phyloP scores from a whole-genome alignment of 2,113 vertebrate species.

The Syngnathus scovelli region DNA sequence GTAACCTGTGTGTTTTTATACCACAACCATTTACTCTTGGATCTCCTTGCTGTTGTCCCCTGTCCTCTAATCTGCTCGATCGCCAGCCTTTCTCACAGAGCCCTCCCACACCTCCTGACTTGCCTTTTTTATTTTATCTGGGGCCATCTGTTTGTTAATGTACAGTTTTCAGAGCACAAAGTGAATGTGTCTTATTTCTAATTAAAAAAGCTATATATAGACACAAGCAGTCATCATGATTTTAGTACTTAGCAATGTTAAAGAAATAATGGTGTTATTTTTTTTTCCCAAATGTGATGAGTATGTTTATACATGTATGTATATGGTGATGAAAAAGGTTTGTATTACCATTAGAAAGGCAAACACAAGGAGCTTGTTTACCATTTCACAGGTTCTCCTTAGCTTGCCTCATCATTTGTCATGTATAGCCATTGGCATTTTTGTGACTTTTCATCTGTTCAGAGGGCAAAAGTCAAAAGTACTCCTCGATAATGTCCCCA shows the following conservation, averaged over 20 bases:
- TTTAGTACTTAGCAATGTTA: neutral
- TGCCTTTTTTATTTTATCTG: slow-evolving; percentile 62
- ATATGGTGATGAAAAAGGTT: too few relatives aligned
- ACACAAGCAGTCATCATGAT: slow-evolving; percentile 42
- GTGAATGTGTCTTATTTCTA: slow-evolving; percentile 96
- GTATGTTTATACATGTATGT: neutral
- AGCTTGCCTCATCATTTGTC: too few relatives aligned
- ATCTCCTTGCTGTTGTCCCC: slow-evolving; percentile 35
- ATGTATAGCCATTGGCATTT: too few relatives aligned
- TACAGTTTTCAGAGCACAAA: slow-evolving; percentile 96
- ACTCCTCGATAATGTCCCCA: too few relatives aligned
- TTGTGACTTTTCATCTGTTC: too few relatives aligned
- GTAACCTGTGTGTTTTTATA: slow-evolving; percentile 83
- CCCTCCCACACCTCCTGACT: slow-evolving; percentile 24
- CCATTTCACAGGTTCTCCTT: too few relatives aligned
- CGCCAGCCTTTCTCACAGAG: slow-evolving; percentile 23
- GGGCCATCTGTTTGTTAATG: slow-evolving; percentile 75
- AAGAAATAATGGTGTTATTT: neutral
- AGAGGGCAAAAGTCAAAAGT: too few relatives aligned
- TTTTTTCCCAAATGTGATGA: neutral
- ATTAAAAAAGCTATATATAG: slow-evolving; percentile 79
- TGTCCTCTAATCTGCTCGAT: slow-evolving; percentile 14
- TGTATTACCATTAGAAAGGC: too few relatives aligned
- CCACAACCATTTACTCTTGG: slow-evolving; percentile 65
- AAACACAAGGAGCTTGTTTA: too few relatives aligned